Evolutionary conservation across 2,797 vertebrate genomes (phyloP).

Genomic region (Chelonia mydas): DNA sequence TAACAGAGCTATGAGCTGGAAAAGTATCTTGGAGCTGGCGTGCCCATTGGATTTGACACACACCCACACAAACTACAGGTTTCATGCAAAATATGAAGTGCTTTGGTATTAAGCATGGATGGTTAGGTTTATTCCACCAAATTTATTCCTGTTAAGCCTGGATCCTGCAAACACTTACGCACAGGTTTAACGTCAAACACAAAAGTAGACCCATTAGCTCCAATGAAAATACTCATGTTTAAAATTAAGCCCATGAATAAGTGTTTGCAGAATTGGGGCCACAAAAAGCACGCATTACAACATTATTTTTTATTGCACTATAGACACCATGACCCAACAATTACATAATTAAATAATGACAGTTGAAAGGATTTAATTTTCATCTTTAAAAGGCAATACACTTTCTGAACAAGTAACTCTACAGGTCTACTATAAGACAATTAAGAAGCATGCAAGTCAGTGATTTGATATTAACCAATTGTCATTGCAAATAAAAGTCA

Average conservation of each 20-base stretch:
- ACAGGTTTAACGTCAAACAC: slow-evolving; percentile 41
- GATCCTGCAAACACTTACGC: slow-evolving; percentile 47
- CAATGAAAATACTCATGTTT: slow-evolving; percentile 44
- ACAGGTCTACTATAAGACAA: slow-evolving; percentile 44
- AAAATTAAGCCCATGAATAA: slow-evolving; percentile 11
- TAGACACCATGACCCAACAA: not conserved
- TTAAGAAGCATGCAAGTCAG: slow-evolving; percentile 14
- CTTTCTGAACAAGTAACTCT: slow-evolving; percentile 35
- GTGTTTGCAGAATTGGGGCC: not conserved
- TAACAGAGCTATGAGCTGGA: not conserved
- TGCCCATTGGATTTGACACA: not conserved
- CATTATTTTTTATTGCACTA: not conserved
- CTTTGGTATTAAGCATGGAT: not conserved
- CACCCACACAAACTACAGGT: not conserved
- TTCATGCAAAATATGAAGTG: not conserved
- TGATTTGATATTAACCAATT: not conserved
- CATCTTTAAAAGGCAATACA: not conserved
- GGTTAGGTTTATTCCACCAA: not conserved
- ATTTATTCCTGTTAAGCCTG: slow-evolving; percentile 7
- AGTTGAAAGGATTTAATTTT: slow-evolving; percentile 36
- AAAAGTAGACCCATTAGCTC: slow-evolving; percentile 26
- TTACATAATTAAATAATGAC: slow-evolving; percentile 17
- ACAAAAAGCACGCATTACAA: not conserved
- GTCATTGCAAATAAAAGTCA: slow-evolving; percentile 20
- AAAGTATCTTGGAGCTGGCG: not conserved